Conservation (phyloP, 2,888 invertebrate genomes). For the Drosophila sordidula region DNA sequence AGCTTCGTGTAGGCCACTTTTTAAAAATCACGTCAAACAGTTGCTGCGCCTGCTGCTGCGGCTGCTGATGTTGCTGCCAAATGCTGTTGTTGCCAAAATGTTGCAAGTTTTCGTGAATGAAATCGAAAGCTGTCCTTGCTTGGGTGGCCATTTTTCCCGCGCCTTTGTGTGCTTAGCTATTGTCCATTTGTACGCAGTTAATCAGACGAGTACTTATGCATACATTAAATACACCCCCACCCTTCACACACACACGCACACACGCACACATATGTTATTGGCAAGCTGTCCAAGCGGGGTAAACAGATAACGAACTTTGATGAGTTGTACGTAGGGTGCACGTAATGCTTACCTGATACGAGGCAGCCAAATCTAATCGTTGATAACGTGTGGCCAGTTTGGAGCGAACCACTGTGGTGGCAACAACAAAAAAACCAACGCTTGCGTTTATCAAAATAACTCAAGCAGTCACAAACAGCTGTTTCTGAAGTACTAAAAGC, state of each 20-base stretch:
- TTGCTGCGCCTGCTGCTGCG: background rate
- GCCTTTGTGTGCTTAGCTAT: slow-evolving; percentile 50
- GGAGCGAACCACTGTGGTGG: slow-evolving; percentile 40
- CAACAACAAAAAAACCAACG: slow-evolving; percentile 23
- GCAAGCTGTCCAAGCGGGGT: slow-evolving; percentile 46
- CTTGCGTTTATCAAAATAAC: background rate
- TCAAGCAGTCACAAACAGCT: slow-evolving; percentile 22
- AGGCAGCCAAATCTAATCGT: slow-evolving; percentile 46
- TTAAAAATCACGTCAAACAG: slow-evolving; percentile 57
- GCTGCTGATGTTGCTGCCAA: background rate
- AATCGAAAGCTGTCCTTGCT: slow-evolving; percentile 60
- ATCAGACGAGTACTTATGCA: slow-evolving; percentile 56
- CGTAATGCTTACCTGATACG: slow-evolving; percentile 55
- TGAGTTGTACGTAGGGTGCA: slow-evolving; percentile 60
- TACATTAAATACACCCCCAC: slow-evolving; percentile 29
- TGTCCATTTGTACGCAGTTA: slow-evolving; percentile 47
- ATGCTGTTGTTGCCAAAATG: slow-evolving; percentile 39
- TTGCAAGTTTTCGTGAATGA: slow-evolving; percentile 74
- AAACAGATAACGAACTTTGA: slow-evolving; percentile 68
- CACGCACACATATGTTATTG: slow-evolving; percentile 45
- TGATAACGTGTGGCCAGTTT: slow-evolving; percentile 55
- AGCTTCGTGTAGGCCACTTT: slow-evolving; percentile 57
- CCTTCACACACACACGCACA: background rate
- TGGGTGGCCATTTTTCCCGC: slow-evolving; percentile 41
- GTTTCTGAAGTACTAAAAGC: slow-evolving; percentile 23